Base-by-base conservation (phyloP, 2,113 vertebrate species). In the Chamaetylas fuelleborni region DNA sequence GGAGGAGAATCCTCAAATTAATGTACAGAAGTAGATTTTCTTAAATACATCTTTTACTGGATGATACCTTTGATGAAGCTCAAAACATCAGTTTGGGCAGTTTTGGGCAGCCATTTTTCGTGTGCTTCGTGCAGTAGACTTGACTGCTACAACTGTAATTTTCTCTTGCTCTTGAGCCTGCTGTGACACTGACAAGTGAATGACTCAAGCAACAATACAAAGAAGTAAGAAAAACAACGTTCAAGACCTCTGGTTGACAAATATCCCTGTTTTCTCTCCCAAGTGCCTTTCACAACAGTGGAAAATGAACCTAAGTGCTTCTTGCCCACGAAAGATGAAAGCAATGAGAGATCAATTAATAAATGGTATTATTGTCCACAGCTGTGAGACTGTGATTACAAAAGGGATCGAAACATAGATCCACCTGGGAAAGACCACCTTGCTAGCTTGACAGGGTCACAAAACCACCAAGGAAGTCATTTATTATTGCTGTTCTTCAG, bases 401-500 rank as follows among this genome's bases (percentile, higher is more conserved):
- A 92, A 95, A 93, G 62, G 34, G 82, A 96, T 97, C 62, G 56
- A 96, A 97, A 81, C 40, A 47, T 19, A 93, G 73, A 96, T 94
- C 1, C n/a, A 92, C 71, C 92, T 25, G 29, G 53, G 77, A 81
- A 90, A 87, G 58, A 94, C 96, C 66, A 96, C 91, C 88, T 95
- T 95, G 67, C 87, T 81, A 94, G 81, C 81, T 95, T 96, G 95
- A 96, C 92, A 97, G 96, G 95, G 92, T 98, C 95, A 97, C 48
- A 82, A 81, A 90, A 96, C 86, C 85, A 96, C 84, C 70, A 70
- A 80, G 96, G 95, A 97, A 97, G 96, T 96, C 0, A 96, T 97
- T 97, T 97, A 97, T 98, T 97, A 97, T 93, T 95, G 94, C 71
- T 97, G 96, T 97, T 97, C 96, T 97, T 97, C 97, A 97, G 95